Evolutionary conservation across 2,888 invertebrate species (phyloP).

Genomic region (Ornithoptera priamus): DNA sequence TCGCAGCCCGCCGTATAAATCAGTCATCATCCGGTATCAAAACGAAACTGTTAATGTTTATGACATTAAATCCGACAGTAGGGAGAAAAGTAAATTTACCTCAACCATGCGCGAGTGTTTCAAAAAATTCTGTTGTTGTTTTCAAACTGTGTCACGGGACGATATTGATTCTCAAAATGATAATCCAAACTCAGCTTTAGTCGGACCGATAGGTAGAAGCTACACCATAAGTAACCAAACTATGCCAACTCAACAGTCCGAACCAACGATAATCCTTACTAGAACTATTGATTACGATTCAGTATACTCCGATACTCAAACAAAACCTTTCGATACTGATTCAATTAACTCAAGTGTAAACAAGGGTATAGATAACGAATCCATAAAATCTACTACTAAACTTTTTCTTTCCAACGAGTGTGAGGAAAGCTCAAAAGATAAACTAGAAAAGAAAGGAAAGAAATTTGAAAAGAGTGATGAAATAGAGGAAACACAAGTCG

Average conservation of each 20-base stretch:
- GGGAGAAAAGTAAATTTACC: slow-evolving; percentile 39
- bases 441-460: slow-evolving; percentile 38
- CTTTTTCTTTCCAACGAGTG: slow-evolving; percentile 57
- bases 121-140: slow-evolving; percentile 52
- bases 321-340: slow-evolving; percentile 13
- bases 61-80: slow-evolving; percentile 39
- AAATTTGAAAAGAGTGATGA: slow-evolving; percentile 1
- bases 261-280: slow-evolving; percentile 42
- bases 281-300: slow-evolving; percentile 49
- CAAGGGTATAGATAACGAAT: slow-evolving; percentile 47
- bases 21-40: slow-evolving; percentile 30
- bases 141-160: slow-evolving; percentile 42
- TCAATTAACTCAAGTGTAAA: slow-evolving; percentile 35
- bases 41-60: slow-evolving; percentile 62
- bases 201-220: slow-evolving; percentile 54
- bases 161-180: slow-evolving; percentile 47
- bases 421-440: slow-evolving; percentile 46
- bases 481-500: slow-evolving; percentile 42
- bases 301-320: slow-evolving; percentile 26
- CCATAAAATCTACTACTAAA: slow-evolving; percentile 54
- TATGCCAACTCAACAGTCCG: slow-evolving; percentile 31
- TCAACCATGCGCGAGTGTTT: slow-evolving; percentile 47
- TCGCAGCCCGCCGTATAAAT: slow-evolving; percentile 41
- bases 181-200: slow-evolving; percentile 55
- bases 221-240: slow-evolving; percentile 53